Conservation (phyloP, 2,888 invertebrate genomes). For the Noctuana brunneofusca region DNA sequence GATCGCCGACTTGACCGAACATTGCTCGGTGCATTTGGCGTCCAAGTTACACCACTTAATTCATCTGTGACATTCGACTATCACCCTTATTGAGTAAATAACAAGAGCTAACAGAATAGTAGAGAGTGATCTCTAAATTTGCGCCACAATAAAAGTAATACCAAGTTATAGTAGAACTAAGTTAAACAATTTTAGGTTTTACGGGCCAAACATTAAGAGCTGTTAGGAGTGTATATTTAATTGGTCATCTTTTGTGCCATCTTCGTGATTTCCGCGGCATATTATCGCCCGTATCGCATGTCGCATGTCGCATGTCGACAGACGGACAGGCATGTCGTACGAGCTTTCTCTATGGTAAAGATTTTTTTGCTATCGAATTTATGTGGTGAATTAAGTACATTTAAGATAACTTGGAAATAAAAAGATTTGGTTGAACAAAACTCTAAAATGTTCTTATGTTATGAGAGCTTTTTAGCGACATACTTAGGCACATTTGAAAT, state of each 20-base stretch:
- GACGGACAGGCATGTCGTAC: conserved; percentile 20
- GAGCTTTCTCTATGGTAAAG: conserved; percentile 14
- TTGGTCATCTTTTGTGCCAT: conserved; percentile 13
- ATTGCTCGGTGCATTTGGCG: conserved; percentile 34
- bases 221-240: not conserved
- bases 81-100: not conserved
- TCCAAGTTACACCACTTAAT: conserved; percentile 2
- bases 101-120: not conserved
- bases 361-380: conserved; percentile 15
- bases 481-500: too few species aligned
- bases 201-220: not conserved
- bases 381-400: not conserved
- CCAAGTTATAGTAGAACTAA: not conserved
- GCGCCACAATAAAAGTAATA: conserved; percentile 17
- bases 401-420: not conserved
- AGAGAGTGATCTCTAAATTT: conserved; percentile 16
- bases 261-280: conserved; percentile 30
- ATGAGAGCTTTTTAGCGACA: too few species aligned
- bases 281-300: conserved; percentile 33
- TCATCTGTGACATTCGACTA: not conserved
- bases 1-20: conserved; percentile 35
- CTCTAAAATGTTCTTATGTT: too few species aligned
- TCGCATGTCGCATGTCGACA: conserved; percentile 34
- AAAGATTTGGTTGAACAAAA: not conserved
- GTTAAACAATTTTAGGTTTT: not conserved